Evolutionary conservation across 2,888 invertebrate genomes (phyloP).

Genomic region (Thera obeliscata): DNA sequence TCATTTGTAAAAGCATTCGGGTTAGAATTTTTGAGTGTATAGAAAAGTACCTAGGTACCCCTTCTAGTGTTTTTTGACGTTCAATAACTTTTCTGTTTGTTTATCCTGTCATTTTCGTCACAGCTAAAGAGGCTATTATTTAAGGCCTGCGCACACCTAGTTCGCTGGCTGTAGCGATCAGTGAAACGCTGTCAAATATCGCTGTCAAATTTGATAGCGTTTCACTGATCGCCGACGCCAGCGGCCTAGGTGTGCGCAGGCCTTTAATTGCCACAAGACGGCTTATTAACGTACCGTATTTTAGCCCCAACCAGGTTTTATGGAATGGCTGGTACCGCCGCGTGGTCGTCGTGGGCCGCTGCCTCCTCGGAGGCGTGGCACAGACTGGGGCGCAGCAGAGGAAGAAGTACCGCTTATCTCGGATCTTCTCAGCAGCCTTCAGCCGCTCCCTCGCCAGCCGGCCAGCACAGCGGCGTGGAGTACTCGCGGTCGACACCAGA

Average conservation of each 20-base stretch:
- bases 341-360: constrained; percentile 56
- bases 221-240: too few species aligned
- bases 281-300: constrained; percentile 64
- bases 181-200: too few species aligned
- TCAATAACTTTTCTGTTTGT: too few species aligned
- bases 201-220: too few species aligned
- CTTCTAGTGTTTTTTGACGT: too few species aligned
- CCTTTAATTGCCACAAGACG: too few species aligned
- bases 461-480: constrained; percentile 71
- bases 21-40: neutral
- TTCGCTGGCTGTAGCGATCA: too few species aligned
- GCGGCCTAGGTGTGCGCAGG: too few species aligned
- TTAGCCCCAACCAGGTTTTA: constrained; percentile 75
- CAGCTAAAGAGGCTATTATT: too few species aligned
- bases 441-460: constrained; percentile 72
- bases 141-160: too few species aligned
- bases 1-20: neutral
- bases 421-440: constrained; percentile 77
- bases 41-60: too few species aligned
- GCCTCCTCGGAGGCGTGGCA: constrained; percentile 52
- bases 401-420: constrained; percentile 73
- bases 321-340: constrained; percentile 75
- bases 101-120: too few species aligned
- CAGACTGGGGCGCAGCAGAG: constrained; percentile 71
- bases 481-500: constrained; percentile 42